Percentiles rank a stretch among this genome's conserved stretches.
These are phyloP conservation scores for Esox masquinongy DNA, from an alignment of 2,797 vertebrate genomes.

Conservation along the genomic window DNA sequence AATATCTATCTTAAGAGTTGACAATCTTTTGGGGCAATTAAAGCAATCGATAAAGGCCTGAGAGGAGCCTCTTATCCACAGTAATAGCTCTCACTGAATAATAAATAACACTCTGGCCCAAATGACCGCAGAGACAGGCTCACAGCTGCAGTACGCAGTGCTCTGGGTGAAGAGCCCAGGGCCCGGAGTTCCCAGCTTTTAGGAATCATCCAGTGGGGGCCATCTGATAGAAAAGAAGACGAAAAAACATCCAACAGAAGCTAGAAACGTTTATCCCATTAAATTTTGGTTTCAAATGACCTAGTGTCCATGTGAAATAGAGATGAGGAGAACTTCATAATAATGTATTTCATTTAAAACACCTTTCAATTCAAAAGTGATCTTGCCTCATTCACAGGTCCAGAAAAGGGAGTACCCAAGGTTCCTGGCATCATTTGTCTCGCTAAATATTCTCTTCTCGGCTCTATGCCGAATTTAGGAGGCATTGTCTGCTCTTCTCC, in stretches of 20 bases:
- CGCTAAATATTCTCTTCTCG: background rate
- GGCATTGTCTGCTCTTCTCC: constrained; percentile 31
- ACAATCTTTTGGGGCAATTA: constrained; percentile 82
- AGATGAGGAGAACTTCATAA: background rate
- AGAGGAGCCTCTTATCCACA: constrained; percentile 76
- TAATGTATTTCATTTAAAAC: too few relatives aligned
- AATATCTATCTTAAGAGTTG: constrained; percentile 83
- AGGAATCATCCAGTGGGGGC: background rate
- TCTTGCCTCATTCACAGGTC: background rate
- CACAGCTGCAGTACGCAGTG: background rate
- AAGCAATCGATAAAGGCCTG: constrained; percentile 77
- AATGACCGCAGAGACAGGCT: constrained; percentile 40
- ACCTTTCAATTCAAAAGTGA: too few relatives aligned
- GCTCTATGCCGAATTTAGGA: constrained; percentile 26
- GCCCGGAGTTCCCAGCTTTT: constrained; percentile 12
- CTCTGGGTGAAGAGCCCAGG: background rate
- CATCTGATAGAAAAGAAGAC: background rate
- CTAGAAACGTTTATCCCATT: background rate
- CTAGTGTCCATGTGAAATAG: background rate
- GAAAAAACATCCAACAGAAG: background rate
- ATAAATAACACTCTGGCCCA: constrained; percentile 71
- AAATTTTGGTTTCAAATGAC: background rate
- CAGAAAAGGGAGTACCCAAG: background rate
- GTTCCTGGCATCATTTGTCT: background rate
- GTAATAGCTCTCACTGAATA: constrained; percentile 83